Percentiles rank a stretch among this genome's conserved stretches.
Evolutionary conservation across 2,888 invertebrate species (phyloP).

Genomic region (Yponomeuta sedellus): DNA sequence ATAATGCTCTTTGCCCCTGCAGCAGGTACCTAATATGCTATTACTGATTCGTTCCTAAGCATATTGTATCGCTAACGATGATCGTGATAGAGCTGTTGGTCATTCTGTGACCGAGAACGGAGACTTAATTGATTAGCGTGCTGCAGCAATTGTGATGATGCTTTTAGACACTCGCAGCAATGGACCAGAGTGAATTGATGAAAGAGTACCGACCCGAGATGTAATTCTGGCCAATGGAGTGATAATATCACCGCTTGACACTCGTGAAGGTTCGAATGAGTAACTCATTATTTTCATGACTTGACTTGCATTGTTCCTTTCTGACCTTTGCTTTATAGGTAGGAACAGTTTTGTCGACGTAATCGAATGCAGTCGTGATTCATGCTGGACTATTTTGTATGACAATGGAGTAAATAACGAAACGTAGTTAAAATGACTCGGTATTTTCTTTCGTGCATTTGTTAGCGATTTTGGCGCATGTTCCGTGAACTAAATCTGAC

Average conservation of each 20-base stretch:
- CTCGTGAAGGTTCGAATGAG: slow-evolving; percentile 31
- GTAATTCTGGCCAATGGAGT: neutral
- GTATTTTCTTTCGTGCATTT: neutral
- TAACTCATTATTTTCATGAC: slow-evolving; percentile 57
- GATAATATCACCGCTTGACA: neutral
- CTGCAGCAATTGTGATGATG: neutral
- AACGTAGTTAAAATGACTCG: slow-evolving; percentile 13
- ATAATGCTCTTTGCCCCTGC: slow-evolving; percentile 31
- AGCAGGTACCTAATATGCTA: slow-evolving; percentile 13
- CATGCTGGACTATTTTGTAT: slow-evolving; percentile 30
- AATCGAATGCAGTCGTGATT: slow-evolving; percentile 38
- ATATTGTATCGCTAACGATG: slow-evolving; percentile 15
- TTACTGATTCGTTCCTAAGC: slow-evolving; percentile 7
- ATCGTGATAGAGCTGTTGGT: slow-evolving; percentile 17
- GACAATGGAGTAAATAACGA: slow-evolving; percentile 9
- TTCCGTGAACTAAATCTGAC: neutral
- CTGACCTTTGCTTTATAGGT: slow-evolving; percentile 54
- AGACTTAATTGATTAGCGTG: slow-evolving; percentile 4
- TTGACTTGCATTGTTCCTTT: slow-evolving; percentile 46
- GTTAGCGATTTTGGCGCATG: neutral
- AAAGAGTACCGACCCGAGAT: neutral
- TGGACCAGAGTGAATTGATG: neutral
- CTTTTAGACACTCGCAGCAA: neutral
- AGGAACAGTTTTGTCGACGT: slow-evolving; percentile 43
- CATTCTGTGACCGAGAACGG: slow-evolving; percentile 1